phyloP scores from a whole-genome alignment of 2,888 invertebrate genomes.

The Mystacides longicornis region DNA sequence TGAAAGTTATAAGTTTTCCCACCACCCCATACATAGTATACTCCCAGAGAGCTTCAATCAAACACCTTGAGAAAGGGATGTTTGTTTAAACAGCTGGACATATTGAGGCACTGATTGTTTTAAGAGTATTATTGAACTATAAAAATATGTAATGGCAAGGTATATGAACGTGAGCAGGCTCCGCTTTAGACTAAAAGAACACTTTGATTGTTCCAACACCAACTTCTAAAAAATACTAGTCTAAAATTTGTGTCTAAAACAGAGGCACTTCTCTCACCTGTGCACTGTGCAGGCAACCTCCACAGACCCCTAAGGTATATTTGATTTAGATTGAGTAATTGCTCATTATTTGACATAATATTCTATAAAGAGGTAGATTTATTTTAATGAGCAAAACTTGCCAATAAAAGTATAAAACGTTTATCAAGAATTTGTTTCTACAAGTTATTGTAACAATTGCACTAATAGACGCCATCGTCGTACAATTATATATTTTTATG shows the following conservation, averaged over 20 bases:
- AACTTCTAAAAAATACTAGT: background rate
- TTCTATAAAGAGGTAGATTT: background rate
- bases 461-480: background rate
- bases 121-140: background rate
- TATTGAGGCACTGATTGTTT: background rate
- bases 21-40: too few relatives aligned
- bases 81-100: background rate
- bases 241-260: background rate
- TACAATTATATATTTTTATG: background rate
- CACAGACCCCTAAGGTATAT: background rate
- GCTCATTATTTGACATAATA: background rate
- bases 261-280: background rate
- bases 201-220: background rate
- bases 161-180: background rate
- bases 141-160: background rate
- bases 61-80: too few relatives aligned
- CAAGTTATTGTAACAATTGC: background rate
- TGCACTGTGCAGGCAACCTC: background rate
- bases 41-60: too few relatives aligned
- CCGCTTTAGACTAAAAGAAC: background rate
- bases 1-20: too few relatives aligned
- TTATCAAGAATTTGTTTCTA: background rate
- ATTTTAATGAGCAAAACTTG: background rate
- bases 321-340: background rate
- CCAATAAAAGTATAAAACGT: background rate